Conservation (phyloP, 2,888 invertebrate species). For the Rotaria magnacalcarata region DNA sequence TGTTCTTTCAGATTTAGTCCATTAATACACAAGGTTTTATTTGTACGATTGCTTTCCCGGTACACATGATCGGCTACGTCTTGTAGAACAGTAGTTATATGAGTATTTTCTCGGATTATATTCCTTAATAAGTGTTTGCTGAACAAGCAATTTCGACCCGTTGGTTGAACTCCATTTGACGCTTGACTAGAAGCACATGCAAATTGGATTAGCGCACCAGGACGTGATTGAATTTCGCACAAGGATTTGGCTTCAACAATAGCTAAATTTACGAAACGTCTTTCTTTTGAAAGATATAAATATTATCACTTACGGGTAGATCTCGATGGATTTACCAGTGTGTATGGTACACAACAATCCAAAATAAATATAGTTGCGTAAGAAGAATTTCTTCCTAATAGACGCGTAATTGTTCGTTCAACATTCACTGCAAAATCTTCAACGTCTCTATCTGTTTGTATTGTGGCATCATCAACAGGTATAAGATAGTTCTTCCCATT, state of each 20-base stretch:
- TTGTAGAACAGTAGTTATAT: neutral
- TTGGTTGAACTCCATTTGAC: neutral
- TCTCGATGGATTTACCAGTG: neutral
- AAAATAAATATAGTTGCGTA: neutral
- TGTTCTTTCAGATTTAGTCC: neutral
- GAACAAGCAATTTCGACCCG: neutral
- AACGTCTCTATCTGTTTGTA: neutral
- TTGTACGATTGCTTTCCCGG: neutral
- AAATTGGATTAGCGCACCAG: slow-evolving; percentile 7
- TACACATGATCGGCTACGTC: too few species aligned
- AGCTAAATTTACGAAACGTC: neutral
- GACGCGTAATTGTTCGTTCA: neutral
- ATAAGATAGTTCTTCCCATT: neutral
- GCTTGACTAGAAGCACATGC: neutral
- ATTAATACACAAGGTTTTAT: neutral
- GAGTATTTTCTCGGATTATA: neutral
- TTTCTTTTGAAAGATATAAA: neutral
- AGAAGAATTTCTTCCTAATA: neutral
- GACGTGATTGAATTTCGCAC: neutral
- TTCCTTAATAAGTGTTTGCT: slow-evolving; percentile 22
- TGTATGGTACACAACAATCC: neutral
- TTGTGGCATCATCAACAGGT: neutral
- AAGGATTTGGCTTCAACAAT: neutral
- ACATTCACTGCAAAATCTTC: neutral
- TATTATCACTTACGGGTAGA: neutral